Evolutionary conservation across 2,113 vertebrate genomes (phyloP).

Genomic region (Crotalus helleri): DNA sequence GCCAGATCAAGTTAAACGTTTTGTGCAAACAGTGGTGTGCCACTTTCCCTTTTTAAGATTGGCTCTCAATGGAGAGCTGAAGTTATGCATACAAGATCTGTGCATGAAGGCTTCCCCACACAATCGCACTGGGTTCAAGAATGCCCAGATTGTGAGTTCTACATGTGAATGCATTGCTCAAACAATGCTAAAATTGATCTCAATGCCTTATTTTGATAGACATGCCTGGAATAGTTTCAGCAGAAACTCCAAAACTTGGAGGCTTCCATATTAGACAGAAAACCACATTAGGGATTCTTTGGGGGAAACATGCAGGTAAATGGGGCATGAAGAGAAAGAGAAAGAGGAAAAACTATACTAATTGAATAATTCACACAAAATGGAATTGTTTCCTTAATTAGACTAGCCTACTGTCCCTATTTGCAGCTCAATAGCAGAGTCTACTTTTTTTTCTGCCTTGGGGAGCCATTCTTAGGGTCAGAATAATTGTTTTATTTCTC

Average conservation of each 20-base stretch:
- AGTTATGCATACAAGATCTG: background rate
- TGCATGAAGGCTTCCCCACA: background rate
- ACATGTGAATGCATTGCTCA: background rate
- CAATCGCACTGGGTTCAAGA: background rate
- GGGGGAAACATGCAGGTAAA: background rate
- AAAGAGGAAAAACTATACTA: slow-evolving; percentile 10
- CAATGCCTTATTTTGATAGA: background rate
- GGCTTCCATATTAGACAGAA: background rate
- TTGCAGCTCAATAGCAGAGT: slow-evolving; percentile 46
- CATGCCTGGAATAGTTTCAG: background rate
- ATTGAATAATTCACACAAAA: slow-evolving; percentile 24
- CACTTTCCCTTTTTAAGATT: background rate
- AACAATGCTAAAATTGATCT: background rate
- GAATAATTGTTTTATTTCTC: slow-evolving; percentile 58
- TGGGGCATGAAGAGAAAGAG: background rate
- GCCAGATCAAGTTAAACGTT: background rate
- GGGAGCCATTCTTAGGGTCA: slow-evolving; percentile 62
- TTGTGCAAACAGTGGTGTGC: background rate
- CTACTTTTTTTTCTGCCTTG: slow-evolving; percentile 40
- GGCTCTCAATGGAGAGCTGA: background rate
- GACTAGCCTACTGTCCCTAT: slow-evolving; percentile 30
- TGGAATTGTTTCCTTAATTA: slow-evolving; percentile 33
- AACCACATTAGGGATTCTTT: slow-evolving; percentile 8
- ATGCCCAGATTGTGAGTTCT: background rate
- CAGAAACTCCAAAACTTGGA: background rate